Evolutionary conservation across 2,113 vertebrate genomes (phyloP), one percentile per base, ranked within the genome.

Genomic region (Holacanthus passer): DNA sequence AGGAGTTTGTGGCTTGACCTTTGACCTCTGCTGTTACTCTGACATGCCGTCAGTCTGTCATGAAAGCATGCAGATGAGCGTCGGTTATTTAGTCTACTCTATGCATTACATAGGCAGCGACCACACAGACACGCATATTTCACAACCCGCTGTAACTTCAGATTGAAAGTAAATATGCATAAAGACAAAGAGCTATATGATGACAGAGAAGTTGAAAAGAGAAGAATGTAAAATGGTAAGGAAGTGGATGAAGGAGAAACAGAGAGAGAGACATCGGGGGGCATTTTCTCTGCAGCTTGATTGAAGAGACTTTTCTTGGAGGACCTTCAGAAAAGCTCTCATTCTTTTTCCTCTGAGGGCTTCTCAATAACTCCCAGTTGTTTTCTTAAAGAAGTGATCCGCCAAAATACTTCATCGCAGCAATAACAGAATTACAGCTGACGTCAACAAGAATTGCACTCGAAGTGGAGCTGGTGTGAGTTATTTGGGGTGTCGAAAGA

Each of bases 361-460:
- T 53, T 79, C 64, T 77, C 73, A 78, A 53, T 27, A 58, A 81
- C 69, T 92, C 90, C 81, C 81, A 66, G 81, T 84, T 93, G 90
- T 92, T 94, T 93, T 92, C 88, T 88, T 83, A 82, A 82, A 86
- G 52, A 63, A 65, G 73, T 66, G 32, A 90, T 82, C 68, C 24
- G 89, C 93, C 92, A 94, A 73, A 88, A 90, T 73, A 86, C 84
- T 90, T 92, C 81, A 91, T 87, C 53, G 77, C 84, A 88, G 84
- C 87, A 91, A 92, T 80, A 93, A 86, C 89, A 89, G 79, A 88
- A 90, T 89, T 89, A 88, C 19, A 68, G 85, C 87, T 91, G 92
- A 94, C 91, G 90, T 93, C 90, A 93, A 86, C 88, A 81, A 79
- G 82, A 93, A 88, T 79, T 88, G 83, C 86, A 71, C 72, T 85